These are phyloP conservation scores for Crocodylus rhombifer DNA, from an alignment of 2,797 vertebrate genomes.

Conservation along the genomic window DNA sequence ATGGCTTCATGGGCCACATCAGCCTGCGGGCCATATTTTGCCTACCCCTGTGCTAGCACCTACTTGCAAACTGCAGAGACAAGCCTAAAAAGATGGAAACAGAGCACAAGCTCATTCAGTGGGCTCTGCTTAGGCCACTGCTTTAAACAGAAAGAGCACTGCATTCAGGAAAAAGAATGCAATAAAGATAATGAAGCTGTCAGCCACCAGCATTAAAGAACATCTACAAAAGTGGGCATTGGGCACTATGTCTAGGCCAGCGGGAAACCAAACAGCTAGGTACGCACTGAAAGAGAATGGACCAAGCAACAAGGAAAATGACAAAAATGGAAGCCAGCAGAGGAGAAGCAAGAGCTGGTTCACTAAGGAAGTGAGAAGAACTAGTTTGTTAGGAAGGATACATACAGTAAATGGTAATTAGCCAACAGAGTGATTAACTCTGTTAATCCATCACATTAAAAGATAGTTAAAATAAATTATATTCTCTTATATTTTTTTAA, in stretches of 20 bases:
- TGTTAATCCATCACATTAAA: neutral
- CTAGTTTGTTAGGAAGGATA: neutral
- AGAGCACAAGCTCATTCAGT: neutral
- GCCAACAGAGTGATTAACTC: neutral
- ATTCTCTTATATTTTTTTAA: too few species aligned
- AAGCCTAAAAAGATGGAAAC: neutral
- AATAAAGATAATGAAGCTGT: neutral
- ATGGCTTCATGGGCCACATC: too few species aligned
- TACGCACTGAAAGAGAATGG: neutral
- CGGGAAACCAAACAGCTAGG: neutral
- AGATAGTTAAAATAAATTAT: neutral
- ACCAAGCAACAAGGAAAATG: neutral
- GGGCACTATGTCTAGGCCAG: rapidly evolving
- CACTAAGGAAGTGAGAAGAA: neutral
- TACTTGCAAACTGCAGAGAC: too few species aligned
- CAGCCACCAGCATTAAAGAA: neutral
- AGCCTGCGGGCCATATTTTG: too few species aligned
- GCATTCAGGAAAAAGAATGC: neutral
- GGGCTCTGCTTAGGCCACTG: neutral
- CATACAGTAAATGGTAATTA: neutral
- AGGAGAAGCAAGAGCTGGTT: neutral
- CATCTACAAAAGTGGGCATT: neutral
- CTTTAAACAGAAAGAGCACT: neutral
- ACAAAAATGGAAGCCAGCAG: neutral
- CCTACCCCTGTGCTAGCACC: too few species aligned